Percentiles rank a stretch among this genome's conserved stretches.
Conservation (phyloP, 2,888 invertebrate species). For the Argyra leucocephala region DNA sequence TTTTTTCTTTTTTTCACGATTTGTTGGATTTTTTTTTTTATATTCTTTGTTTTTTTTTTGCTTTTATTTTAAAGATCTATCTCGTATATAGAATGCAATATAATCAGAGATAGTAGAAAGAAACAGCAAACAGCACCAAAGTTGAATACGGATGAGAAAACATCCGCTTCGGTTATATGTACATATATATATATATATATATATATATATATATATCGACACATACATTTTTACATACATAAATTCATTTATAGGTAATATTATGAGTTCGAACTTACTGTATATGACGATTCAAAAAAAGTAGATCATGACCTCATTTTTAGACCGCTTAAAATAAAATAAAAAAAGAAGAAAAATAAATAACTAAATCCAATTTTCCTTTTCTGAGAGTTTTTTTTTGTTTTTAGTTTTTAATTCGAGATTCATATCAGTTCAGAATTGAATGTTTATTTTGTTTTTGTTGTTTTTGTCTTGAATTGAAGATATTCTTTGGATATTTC, state of each 20-base stretch:
- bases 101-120: neutral
- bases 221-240: neutral
- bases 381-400: neutral
- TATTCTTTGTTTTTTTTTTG: too few species aligned
- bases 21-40: too few species aligned
- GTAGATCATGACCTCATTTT: neutral
- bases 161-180: neutral
- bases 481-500: neutral
- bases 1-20: too few species aligned
- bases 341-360: neutral
- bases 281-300: too few species aligned
- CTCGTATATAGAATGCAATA: neutral
- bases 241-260: too few species aligned
- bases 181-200: neutral
- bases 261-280: too few species aligned
- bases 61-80: too few species aligned
- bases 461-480: neutral
- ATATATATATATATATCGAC: neutral
- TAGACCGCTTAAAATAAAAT: neutral
- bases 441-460: neutral
- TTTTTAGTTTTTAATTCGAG: neutral
- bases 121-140: neutral
- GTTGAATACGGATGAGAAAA: constrained; percentile 6
- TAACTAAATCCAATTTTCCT: neutral
- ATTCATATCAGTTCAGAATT: neutral